Conservation (phyloP, 2,888 invertebrate genomes). For the Cristatella mucedo region DNA sequence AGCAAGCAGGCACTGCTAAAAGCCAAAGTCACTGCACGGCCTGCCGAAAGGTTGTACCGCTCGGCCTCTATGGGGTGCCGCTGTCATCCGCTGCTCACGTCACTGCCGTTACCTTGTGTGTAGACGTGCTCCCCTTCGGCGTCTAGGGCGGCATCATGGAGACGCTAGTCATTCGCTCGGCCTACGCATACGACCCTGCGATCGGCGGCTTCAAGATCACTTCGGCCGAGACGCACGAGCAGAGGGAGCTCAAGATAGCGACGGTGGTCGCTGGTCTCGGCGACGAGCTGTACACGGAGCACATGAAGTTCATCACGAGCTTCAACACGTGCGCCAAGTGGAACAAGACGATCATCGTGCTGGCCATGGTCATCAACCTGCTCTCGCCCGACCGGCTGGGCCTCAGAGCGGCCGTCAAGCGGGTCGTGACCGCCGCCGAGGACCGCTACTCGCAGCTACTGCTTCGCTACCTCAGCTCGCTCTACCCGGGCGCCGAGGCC, state of each 20-base stretch:
- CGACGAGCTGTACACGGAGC: slow-evolving; percentile 33
- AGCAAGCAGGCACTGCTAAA: too few relatives aligned
- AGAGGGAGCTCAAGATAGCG: too few relatives aligned
- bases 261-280: slow-evolving; percentile 15
- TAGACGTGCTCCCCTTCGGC: slow-evolving; percentile 39
- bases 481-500: slow-evolving; percentile 58
- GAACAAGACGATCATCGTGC: slow-evolving; percentile 35
- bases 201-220: too few relatives aligned
- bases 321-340: slow-evolving; percentile 35
- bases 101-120: slow-evolving; percentile 40
- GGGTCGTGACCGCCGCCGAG: slow-evolving; percentile 31
- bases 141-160: slow-evolving; percentile 39
- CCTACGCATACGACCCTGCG: slow-evolving; percentile 37
- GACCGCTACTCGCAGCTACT: slow-evolving; percentile 61
- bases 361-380: slow-evolving; percentile 38
- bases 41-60: too few relatives aligned
- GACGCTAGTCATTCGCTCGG: slow-evolving; percentile 39
- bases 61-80: too few relatives aligned
- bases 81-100: too few relatives aligned
- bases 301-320: slow-evolving; percentile 36
- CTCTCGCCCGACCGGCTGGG: slow-evolving; percentile 37
- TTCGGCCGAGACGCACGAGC: too few relatives aligned
- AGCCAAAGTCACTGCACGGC: too few relatives aligned
- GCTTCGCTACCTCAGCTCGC: slow-evolving; percentile 62
- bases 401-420: slow-evolving; percentile 26